Evolutionary conservation across 2,888 invertebrate species (phyloP), one percentile per base, ranked within the genome.

Genomic region (Thecocarcelia acutangulata): DNA sequence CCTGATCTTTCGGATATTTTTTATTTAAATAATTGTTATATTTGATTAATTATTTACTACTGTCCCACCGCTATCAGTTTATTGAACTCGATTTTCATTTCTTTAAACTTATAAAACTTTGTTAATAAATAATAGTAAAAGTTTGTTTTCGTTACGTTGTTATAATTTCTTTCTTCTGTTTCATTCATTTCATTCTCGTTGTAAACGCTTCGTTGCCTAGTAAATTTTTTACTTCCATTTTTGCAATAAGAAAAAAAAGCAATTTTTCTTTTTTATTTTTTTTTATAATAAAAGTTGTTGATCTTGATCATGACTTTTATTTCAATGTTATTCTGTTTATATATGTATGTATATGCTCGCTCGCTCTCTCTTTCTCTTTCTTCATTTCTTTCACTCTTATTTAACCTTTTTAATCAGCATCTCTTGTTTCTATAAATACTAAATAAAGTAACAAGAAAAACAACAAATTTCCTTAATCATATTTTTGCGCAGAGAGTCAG

Each of bases 241-340:
- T 46, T 76, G 40, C 19, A 46, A 13, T 33, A 42, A 44, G 19
- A 54, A 40, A 42, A 42, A 21, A 54, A 15, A 42, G n/a, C 4
- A 61, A 19, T 48, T 64, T 61, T 75, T 59, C 54, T 19, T 44
- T 40, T 40, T 42, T 52, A 1, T 19, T n/a, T 48, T 48, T 46
- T 1, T 11, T 58, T 42, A 24, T 19, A 17, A 48, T 37, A 59
- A 72, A 77, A 59, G 64, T 44, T 74, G 79, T 69, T 82, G 70
- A 79, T 83, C 76, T 68, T 79, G 73, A 56, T 80, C 72, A 82
- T 84, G 80, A 58, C 82, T 83, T 80, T 76, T 68, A 64, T 76
- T 83, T 83, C 84, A 78, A 52, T 83, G 74, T 78, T 80, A 75
- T 72, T 73, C 33, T 74, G 64, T 58, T 76, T 69, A 54, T 54